Conservation (phyloP, 1,140 invertebrate species). For the Melitaea cinxia region DNA sequence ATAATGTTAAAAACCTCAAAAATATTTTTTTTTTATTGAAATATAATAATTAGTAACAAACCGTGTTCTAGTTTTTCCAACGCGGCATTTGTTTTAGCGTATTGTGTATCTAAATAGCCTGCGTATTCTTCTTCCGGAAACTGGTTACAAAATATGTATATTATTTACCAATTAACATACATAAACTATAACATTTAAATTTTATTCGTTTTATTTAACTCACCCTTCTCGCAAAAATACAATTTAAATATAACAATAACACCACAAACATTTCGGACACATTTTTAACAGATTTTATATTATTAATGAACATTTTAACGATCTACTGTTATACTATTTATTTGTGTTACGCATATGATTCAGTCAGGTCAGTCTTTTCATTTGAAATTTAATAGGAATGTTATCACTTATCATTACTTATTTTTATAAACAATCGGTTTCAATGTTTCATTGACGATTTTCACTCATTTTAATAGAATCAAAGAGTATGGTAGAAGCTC, state of each 20-base stretch:
- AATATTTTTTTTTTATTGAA: background rate
- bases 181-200: background rate
- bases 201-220: slow-evolving; percentile 4
- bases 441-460: background rate
- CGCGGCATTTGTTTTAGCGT: slow-evolving; percentile 55
- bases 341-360: slow-evolving; percentile 1
- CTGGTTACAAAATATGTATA: slow-evolving; percentile 41
- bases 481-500: background rate
- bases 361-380: slow-evolving; percentile 13
- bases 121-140: slow-evolving; percentile 55
- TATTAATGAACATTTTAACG: slow-evolving; percentile 10
- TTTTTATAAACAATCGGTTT: slow-evolving; percentile 2
- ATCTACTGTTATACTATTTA: slow-evolving; percentile 1
- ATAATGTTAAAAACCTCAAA: background rate
- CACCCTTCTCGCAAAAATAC: slow-evolving; percentile 56
- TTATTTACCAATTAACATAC: background rate
- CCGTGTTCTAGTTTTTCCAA: slow-evolving; percentile 59
- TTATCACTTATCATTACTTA: slow-evolving; percentile 9
- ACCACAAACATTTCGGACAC: slow-evolving; percentile 22
- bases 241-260: slow-evolving; percentile 31
- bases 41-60: slow-evolving; percentile 43
- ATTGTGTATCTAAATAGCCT: slow-evolving; percentile 49
- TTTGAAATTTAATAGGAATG: slow-evolving; percentile 4
- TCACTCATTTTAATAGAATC: background rate
- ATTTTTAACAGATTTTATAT: slow-evolving; percentile 11